Percentiles rank a stretch among this genome's conserved stretches.
Evolutionary conservation across 2,888 invertebrate species (phyloP).

Genomic region (Plebejus argus): DNA sequence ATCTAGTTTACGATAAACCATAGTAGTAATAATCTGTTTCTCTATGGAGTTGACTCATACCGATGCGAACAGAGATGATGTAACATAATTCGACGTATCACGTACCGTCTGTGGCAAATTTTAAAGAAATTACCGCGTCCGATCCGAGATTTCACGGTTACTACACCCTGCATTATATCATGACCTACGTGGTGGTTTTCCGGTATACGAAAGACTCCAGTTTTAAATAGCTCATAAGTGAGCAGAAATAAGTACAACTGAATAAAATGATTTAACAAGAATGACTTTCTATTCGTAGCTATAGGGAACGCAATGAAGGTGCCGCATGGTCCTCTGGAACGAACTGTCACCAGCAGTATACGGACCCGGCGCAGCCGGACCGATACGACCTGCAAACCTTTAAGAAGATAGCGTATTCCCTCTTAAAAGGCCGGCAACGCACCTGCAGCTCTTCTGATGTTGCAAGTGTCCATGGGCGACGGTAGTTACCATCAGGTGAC

Average conservation of each 20-base stretch:
- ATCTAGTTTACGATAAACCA: not conserved
- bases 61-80: not conserved
- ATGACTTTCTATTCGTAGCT: too few relatives aligned
- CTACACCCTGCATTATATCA: slow-evolving; percentile 1
- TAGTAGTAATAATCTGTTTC: not conserved
- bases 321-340: too few relatives aligned
- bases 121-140: slow-evolving; percentile 10
- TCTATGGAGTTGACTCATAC: slow-evolving; percentile 9
- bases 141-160: slow-evolving; percentile 8
- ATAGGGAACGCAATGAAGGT: too few relatives aligned
- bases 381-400: too few relatives aligned
- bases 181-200: not conserved
- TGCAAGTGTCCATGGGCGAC: too few relatives aligned
- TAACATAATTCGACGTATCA: slow-evolving; percentile 13
- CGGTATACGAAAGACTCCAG: not conserved
- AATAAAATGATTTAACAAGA: not conserved
- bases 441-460: too few relatives aligned
- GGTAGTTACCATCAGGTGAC: too few relatives aligned
- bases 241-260: not conserved
- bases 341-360: too few relatives aligned
- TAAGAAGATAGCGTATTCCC: too few relatives aligned
- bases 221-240: not conserved
- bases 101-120: slow-evolving; percentile 3
- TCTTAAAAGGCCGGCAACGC: too few relatives aligned
- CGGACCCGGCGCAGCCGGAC: too few relatives aligned